Conservation (phyloP, 2,888 invertebrate species). For the Noctua fimbriata region DNA sequence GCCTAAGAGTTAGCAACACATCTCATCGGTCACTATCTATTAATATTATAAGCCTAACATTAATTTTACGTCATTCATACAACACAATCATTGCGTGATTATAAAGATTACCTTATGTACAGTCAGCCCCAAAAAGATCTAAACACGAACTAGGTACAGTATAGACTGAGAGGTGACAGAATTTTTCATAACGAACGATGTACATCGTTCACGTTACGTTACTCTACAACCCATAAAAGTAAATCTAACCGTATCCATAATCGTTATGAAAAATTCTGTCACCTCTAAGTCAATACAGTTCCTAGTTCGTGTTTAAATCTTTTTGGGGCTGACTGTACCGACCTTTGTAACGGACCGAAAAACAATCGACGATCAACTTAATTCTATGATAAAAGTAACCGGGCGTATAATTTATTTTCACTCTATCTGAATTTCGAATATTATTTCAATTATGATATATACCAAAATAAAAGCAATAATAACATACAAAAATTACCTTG, state of each 20-base stretch:
- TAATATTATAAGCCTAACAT: background rate
- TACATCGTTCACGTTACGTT: too few relatives aligned
- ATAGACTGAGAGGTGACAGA: too few relatives aligned
- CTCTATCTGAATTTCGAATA: constrained; percentile 27
- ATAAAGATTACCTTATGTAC: background rate
- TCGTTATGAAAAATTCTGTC: too few relatives aligned
- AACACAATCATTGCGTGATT: background rate
- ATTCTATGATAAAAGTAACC: constrained; percentile 34
- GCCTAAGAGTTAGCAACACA: background rate
- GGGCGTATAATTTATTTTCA: constrained; percentile 38
- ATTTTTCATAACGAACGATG: too few relatives aligned
- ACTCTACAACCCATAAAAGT: too few relatives aligned
- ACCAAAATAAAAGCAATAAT: constrained; percentile 7
- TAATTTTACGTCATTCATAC: constrained; percentile 1
- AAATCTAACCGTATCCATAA: too few relatives aligned
- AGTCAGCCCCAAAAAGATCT: too few relatives aligned
- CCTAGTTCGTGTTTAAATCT: too few relatives aligned
- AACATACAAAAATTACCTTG: background rate
- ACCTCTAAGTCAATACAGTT: too few relatives aligned
- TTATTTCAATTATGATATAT: background rate
- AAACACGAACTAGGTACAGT: too few relatives aligned
- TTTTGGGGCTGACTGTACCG: too few relatives aligned
- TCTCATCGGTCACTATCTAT: background rate
- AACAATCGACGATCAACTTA: constrained; percentile 18
- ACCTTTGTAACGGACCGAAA: background rate